These are phyloP conservation scores for Spodoptera picta DNA, from an alignment of 2,888 invertebrate species.

Conservation along the genomic window DNA sequence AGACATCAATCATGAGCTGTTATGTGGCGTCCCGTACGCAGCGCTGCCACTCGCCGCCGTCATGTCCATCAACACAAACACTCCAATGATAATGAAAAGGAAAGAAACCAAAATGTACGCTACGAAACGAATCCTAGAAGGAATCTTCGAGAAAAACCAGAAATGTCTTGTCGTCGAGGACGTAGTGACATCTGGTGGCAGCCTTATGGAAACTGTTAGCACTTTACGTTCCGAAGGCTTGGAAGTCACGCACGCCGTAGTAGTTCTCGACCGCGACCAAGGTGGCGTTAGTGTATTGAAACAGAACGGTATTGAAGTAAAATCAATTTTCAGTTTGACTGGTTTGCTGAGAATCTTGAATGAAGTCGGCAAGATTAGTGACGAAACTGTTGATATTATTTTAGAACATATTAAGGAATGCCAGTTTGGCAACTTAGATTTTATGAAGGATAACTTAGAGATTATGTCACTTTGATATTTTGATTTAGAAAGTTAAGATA, in stretches of 20 bases:
- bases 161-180: slow-evolving; percentile 97
- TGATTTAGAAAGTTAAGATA: background rate
- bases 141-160: slow-evolving; percentile 90
- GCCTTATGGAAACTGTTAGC: slow-evolving; percentile 95
- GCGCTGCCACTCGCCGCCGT: slow-evolving; percentile 97
- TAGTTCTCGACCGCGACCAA: slow-evolving; percentile 97
- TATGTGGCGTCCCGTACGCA: slow-evolving; percentile 99
- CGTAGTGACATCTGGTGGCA: slow-evolving; percentile 97
- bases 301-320: slow-evolving; percentile 91
- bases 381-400: slow-evolving; percentile 78
- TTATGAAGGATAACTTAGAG: slow-evolving; percentile 71
- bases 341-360: slow-evolving; percentile 90
- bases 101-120: slow-evolving; percentile 98
- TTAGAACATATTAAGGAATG: slow-evolving; percentile 79
- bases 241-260: slow-evolving; percentile 93
- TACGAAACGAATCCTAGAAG: slow-evolving; percentile 98
- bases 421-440: slow-evolving; percentile 68
- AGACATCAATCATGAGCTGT: slow-evolving; percentile 87
- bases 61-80: slow-evolving; percentile 91
- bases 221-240: slow-evolving; percentile 91
- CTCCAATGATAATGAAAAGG: slow-evolving; percentile 96
- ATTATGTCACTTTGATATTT: slow-evolving; percentile 14
- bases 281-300: slow-evolving; percentile 94
- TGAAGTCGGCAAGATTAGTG: slow-evolving; percentile 90
- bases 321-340: slow-evolving; percentile 91